A percentile compares a stretch with the other conserved stretches of the same genome.
phyloP scores from a whole-genome alignment of 92 coral and sea anemone genomes.

The Isaurus tuberculatus region DNA sequence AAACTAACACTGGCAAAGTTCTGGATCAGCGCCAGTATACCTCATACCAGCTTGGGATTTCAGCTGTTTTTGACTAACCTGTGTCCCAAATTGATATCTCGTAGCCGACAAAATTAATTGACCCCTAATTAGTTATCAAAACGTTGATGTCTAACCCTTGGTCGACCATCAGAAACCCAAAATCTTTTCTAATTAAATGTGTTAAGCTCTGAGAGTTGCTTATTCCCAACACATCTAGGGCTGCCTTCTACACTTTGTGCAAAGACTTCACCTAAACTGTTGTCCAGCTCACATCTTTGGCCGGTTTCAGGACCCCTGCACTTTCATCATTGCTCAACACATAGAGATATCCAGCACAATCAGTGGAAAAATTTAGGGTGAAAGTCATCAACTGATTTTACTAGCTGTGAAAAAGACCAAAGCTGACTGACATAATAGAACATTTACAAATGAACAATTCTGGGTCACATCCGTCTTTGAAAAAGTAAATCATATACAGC shows the following conservation, averaged over 20 bases:
- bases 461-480: too few species aligned
- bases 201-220: constrained; percentile 36
- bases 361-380: background rate
- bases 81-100: too few species aligned
- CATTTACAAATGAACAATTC: too few species aligned
- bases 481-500: too few species aligned
- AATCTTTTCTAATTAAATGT: background rate
- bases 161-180: background rate
- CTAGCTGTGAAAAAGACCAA: background rate
- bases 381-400: background rate
- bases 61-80: too few species aligned
- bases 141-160: background rate
- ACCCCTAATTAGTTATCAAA: too few species aligned
- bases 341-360: background rate
- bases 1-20: too few species aligned
- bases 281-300: constrained; percentile 29
- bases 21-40: too few species aligned
- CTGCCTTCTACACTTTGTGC: constrained; percentile 23
- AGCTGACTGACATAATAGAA: background rate
- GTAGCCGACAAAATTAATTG: too few species aligned
- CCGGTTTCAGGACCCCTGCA: constrained; percentile 35
- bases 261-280: constrained; percentile 25
- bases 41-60: too few species aligned
- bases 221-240: constrained; percentile 28
- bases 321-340: constrained; percentile 36